These are phyloP conservation scores for Oreochromis niloticus DNA, from an alignment of 2,113 vertebrate species.

Conservation along the genomic window DNA sequence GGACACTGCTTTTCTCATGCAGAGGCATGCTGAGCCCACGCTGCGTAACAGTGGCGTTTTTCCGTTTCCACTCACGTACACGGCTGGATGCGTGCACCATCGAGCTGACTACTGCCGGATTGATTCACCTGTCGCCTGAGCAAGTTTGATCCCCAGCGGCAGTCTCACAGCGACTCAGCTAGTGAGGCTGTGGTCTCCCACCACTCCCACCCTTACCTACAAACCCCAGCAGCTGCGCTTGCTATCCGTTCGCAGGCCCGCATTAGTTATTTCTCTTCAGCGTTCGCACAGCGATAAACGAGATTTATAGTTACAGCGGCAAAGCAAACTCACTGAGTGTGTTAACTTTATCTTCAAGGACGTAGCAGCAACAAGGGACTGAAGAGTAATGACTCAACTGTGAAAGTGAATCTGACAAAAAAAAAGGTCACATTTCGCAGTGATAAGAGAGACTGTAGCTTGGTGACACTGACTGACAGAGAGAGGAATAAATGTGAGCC, in stretches of 20 bases:
- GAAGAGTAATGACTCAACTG: conserved; percentile 52
- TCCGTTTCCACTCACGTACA: conserved; percentile 58
- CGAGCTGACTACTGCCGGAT: conserved; percentile 49
- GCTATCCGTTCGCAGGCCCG: not conserved
- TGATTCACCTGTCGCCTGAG: conserved; percentile 70
- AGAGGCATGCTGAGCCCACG: conserved; percentile 11
- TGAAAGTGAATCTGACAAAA: conserved; percentile 32
- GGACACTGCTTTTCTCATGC: conserved; percentile 26
- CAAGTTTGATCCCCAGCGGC: conserved; percentile 55
- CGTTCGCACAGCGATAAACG: conserved; percentile 40
- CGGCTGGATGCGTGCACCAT: conserved; percentile 35
- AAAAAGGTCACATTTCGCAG: conserved; percentile 42
- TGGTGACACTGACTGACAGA: conserved; percentile 40
- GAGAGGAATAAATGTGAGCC: conserved; percentile 10
- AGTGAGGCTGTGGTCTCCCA: not conserved
- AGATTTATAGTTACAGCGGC: conserved; percentile 58
- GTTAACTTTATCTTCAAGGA: conserved; percentile 73
- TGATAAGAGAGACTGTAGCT: conserved; percentile 35
- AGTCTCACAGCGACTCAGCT: conserved; percentile 1
- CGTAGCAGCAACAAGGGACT: conserved; percentile 25
- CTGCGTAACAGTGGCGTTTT: conserved; percentile 23
- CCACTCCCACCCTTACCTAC: not conserved
- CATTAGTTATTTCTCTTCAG: not conserved
- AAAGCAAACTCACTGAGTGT: conserved; percentile 61
- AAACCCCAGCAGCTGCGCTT: not conserved